These are phyloP conservation scores for Zophobas atratus DNA, from an alignment of 1,140 invertebrate genomes.

Conservation along the genomic window DNA sequence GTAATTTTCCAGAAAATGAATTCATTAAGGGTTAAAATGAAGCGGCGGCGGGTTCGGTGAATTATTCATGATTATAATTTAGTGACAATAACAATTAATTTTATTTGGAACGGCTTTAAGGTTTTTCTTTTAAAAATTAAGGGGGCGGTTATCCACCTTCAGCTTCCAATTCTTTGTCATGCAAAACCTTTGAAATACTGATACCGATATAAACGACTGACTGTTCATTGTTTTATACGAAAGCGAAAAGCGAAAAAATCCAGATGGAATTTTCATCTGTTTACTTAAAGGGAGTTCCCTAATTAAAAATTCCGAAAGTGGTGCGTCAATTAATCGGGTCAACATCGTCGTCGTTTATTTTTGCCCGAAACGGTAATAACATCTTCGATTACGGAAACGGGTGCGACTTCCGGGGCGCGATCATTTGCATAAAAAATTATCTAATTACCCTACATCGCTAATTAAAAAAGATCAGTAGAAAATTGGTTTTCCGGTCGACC, in stretches of 20 bases:
- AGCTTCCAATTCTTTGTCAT: slow-evolving; percentile 10
- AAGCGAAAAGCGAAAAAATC: slow-evolving; percentile 15
- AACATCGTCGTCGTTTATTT: background rate
- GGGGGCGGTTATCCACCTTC: background rate
- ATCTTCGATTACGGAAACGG: background rate
- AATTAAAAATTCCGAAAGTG: slow-evolving; percentile 32
- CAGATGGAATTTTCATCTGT: slow-evolving; percentile 15
- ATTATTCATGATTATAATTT: slow-evolving; percentile 23
- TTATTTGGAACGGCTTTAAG: slow-evolving; percentile 24
- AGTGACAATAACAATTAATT: slow-evolving; percentile 13
- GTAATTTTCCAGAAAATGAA: background rate
- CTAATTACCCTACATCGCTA: background rate
- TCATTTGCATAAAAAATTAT: slow-evolving; percentile 12
- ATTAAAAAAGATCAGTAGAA: background rate
- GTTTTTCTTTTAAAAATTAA: slow-evolving; percentile 32
- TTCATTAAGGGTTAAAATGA: slow-evolving; percentile 2
- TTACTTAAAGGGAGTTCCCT: slow-evolving; percentile 2
- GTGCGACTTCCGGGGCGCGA: slow-evolving; percentile 7
- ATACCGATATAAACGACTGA: background rate
- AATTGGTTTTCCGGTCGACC: too few species aligned
- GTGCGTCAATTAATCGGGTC: slow-evolving; percentile 8
- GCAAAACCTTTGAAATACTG: too few species aligned
- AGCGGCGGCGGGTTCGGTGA: background rate
- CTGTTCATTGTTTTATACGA: slow-evolving; percentile 8
- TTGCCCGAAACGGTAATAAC: too few species aligned